These are phyloP conservation scores for Lemur catta DNA, from an alignment of 2,797 vertebrate genomes.

Conservation along the genomic window DNA sequence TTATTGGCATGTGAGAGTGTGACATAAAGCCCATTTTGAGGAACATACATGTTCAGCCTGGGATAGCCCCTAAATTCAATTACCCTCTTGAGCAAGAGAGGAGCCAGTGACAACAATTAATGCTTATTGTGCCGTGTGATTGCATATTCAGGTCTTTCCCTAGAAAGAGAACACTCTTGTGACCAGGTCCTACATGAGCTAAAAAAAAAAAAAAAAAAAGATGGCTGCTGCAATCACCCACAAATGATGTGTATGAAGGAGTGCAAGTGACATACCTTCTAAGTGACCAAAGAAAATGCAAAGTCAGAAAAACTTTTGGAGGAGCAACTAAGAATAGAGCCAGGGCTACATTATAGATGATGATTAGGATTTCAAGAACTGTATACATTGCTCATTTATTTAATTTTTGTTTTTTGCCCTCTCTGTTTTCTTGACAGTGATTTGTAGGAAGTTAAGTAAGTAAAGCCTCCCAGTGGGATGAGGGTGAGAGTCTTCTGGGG, in stretches of 20 bases:
- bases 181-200: not conserved
- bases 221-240: not conserved
- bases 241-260: not conserved
- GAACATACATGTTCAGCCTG: not conserved
- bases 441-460: not conserved
- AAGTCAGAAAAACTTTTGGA: not conserved
- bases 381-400: not conserved
- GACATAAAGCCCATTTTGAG: not conserved
- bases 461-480: not conserved
- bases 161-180: not conserved
- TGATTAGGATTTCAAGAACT: not conserved
- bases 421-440: not conserved
- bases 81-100: not conserved
- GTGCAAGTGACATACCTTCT: not conserved
- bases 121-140: not conserved
- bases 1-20: not conserved
- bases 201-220: not conserved
- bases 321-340: not conserved
- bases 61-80: not conserved
- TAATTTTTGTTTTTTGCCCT: not conserved
- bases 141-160: not conserved
- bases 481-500: not conserved
- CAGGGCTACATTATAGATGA: not conserved
- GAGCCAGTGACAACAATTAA: not conserved
- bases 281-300: not conserved